A percentile compares a stretch with the other conserved stretches of the same genome.
phyloP scores from a whole-genome alignment of 2,888 invertebrate species.

The Mesopsocus fuscifrons region DNA sequence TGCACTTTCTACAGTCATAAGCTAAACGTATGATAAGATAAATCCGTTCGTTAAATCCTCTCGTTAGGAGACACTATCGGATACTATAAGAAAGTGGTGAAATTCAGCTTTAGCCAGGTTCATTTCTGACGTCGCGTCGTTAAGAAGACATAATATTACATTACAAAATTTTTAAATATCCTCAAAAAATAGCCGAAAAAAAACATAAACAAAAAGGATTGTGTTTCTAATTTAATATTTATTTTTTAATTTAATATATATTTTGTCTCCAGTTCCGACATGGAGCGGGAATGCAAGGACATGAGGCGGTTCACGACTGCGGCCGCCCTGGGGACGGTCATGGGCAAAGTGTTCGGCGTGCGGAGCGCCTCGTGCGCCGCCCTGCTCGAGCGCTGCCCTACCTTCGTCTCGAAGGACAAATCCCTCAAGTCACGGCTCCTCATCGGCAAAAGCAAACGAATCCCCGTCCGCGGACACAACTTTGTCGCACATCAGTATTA shows the following conservation, averaged over 20 bases:
- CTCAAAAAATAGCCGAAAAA: too few relatives aligned
- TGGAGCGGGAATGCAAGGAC: constrained; percentile 40
- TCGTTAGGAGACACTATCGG: too few relatives aligned
- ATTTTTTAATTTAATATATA: too few relatives aligned
- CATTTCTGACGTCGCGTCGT: too few relatives aligned
- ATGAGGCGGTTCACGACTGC: constrained; percentile 45
- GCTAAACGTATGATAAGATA: too few relatives aligned
- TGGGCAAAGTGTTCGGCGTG: constrained; percentile 55
- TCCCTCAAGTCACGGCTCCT: constrained; percentile 42
- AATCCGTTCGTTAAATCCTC: too few relatives aligned
- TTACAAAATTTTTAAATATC: too few relatives aligned
- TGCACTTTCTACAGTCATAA: constrained; percentile 10
- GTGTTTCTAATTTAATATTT: too few relatives aligned
- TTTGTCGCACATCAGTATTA: constrained; percentile 76
- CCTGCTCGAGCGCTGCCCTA: constrained; percentile 54
- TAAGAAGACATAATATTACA: too few relatives aligned
- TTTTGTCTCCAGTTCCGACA: constrained; percentile 35
- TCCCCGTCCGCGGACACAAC: constrained; percentile 74
- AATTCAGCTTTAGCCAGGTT: too few relatives aligned
- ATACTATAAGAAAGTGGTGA: too few relatives aligned
- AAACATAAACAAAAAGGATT: too few relatives aligned
- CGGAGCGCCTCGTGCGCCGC: constrained; percentile 35
- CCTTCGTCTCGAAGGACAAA: constrained; percentile 72
- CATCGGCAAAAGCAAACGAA: constrained; percentile 49
- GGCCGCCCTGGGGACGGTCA: constrained; percentile 60